phyloP scores from a whole-genome alignment of 2,797 vertebrate genomes.

The Sebastes hubbsi region DNA sequence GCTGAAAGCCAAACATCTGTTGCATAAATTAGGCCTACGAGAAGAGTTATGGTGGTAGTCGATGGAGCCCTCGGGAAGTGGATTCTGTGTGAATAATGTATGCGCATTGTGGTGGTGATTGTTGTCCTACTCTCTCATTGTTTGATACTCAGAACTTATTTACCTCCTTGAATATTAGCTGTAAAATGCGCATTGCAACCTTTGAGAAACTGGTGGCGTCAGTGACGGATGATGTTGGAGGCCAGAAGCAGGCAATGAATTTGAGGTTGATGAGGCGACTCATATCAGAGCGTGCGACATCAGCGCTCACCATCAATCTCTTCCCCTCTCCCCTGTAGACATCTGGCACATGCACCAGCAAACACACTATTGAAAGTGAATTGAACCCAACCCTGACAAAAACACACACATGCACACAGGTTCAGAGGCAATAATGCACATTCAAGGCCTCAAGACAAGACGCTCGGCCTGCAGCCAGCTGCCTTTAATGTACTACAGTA shows the following conservation, averaged over 20 bases:
- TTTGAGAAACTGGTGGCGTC: constrained; percentile 67
- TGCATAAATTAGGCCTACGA: constrained; percentile 38
- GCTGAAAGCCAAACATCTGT: constrained; percentile 31
- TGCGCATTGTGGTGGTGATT: constrained; percentile 40
- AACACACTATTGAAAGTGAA: constrained; percentile 68
- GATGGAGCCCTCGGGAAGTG: constrained; percentile 30
- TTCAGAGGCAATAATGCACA: constrained; percentile 32
- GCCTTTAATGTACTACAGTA: constrained; percentile 56
- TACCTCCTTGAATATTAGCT: constrained; percentile 68
- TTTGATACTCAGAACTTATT: constrained; percentile 63
- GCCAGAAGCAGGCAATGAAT: constrained; percentile 78
- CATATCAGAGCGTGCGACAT: constrained; percentile 81
- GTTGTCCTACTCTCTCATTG: constrained; percentile 62
- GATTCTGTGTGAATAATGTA: constrained; percentile 55
- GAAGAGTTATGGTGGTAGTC: constrained; percentile 54
- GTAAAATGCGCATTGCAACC: constrained; percentile 69
- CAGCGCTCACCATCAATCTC: constrained; percentile 82
- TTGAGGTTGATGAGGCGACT: constrained; percentile 86
- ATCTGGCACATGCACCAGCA: constrained; percentile 75
- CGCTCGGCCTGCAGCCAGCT: constrained; percentile 44
- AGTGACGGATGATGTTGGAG: constrained; percentile 78
- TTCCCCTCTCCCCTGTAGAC: constrained; percentile 67
- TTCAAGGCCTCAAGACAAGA: constrained; percentile 58
- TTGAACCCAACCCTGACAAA: constrained; percentile 51
- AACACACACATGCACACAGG: constrained; percentile 21